Evolutionary conservation across 2,113 vertebrate genomes (phyloP), one percentile per base, ranked within the genome.

Genomic region (Candoia aspera): DNA sequence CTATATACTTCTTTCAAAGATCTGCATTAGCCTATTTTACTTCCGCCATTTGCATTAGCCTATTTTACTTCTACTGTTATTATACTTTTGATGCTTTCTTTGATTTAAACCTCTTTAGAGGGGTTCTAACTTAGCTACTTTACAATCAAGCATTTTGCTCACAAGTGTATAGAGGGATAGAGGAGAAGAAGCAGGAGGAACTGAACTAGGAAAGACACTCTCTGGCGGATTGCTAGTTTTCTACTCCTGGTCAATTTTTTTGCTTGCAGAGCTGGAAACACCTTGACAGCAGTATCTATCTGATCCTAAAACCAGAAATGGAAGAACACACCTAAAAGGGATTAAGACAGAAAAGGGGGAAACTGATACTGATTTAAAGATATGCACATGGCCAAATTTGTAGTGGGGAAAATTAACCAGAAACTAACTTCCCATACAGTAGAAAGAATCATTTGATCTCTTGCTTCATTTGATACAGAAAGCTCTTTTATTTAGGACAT

Each of bases 231-330:
- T 96, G 90, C 97, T 97, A 1, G 98, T 97, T 96, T 98, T 98
- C 96, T 98, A 98, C 24, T 99, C 98, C 94, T 98, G 97, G 92
- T 98, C 98, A 0, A 97, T 98, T 90, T 98, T 94, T 93, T 96
- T 10, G 97, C 97, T 96, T 99, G 99, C 91, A 98, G 94, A 92
- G 96, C 95, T 93, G 98, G 96, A 95, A 98, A 98, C 92, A 98
- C 96, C 96, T 98, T 98, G 92, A 98, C 97, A 42, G 98, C 98
- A 92, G 96, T 97, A 89, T 98, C 97, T 93, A 98, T 94, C 96
- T 98, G 96, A 91, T 97, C 98, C 98, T 98, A 95, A 94, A 91
- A 84, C 46, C 88, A 62, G 42, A 93, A 96, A 94, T 86, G 68
- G 90, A 87, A 91, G 92, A 79, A 94, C 8, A 93, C 15, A 92